Conservation (phyloP, 1,140 invertebrate genomes). For the Drosophila punjabiensis region DNA sequence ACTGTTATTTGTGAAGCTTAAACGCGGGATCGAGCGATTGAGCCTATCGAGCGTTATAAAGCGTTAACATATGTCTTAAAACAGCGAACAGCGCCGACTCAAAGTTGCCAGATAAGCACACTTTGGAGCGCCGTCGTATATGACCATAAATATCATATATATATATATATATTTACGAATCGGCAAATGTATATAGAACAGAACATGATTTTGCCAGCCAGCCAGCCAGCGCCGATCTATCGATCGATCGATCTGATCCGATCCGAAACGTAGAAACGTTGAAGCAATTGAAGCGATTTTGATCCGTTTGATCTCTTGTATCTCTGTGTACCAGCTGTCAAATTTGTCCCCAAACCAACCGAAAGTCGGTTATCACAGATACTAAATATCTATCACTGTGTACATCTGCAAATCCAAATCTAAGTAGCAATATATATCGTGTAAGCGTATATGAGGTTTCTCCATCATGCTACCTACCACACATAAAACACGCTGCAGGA, state of each 20-base stretch:
- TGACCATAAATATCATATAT: constrained; percentile 32
- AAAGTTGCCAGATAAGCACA: constrained; percentile 58
- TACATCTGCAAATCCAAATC: constrained; percentile 50
- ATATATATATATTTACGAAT: constrained; percentile 41
- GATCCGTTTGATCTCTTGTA: constrained; percentile 45
- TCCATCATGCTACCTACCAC: constrained; percentile 69
- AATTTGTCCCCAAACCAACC: constrained; percentile 47
- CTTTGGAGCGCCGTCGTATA: constrained; percentile 53
- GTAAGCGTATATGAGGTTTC: constrained; percentile 60
- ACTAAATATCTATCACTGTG: constrained; percentile 50
- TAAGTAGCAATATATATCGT: constrained; percentile 52
- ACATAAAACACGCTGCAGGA: constrained; percentile 72
- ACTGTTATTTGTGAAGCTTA: constrained; percentile 76
- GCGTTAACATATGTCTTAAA: constrained; percentile 39
- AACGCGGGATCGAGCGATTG: constrained; percentile 64
- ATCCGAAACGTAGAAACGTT: constrained; percentile 41
- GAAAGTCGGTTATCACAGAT: constrained; percentile 33
- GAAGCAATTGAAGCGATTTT: constrained; percentile 42
- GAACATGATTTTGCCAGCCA: constrained; percentile 60
- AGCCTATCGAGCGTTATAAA: constrained; percentile 65
- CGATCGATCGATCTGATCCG: constrained; percentile 31
- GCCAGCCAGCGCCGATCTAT: constrained; percentile 13
- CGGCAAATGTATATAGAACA: constrained; percentile 57
- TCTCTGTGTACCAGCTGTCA: constrained; percentile 49
- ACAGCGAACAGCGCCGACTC: constrained; percentile 54